Conservation (phyloP, 2,797 vertebrate species). For the Pseudocheirus occidentalis region DNA sequence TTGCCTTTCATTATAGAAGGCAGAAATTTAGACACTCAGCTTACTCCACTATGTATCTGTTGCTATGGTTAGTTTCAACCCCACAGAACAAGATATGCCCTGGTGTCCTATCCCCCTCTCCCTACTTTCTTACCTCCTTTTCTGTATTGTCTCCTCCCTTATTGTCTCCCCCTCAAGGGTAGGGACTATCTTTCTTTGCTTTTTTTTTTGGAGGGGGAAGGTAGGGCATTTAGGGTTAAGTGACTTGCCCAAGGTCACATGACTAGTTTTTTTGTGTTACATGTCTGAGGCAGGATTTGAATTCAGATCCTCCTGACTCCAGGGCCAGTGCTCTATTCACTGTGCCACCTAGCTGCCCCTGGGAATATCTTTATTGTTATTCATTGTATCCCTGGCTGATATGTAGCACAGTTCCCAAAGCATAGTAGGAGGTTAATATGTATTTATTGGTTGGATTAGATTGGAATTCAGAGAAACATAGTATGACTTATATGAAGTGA, state of each 20-base stretch:
- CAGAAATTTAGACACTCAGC: not conserved
- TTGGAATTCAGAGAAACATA: not conserved
- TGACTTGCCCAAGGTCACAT: no score
- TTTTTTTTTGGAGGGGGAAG: no score
- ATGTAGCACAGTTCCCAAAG: not conserved
- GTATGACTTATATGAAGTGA: not conserved
- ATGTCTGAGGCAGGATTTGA: no score
- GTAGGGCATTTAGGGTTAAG: no score
- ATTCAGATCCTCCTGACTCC: no score
- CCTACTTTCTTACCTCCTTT: not conserved
- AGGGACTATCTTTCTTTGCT: not conserved
- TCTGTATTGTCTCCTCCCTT: not conserved
- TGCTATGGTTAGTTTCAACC: not conserved
- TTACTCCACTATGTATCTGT: not conserved
- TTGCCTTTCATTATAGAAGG: not conserved
- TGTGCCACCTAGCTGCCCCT: no score
- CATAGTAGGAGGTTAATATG: not conserved
- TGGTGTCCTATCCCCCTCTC: not conserved
- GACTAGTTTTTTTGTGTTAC: no score
- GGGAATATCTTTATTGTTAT: not conserved
- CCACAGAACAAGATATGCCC: not conserved
- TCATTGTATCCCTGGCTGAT: not conserved
- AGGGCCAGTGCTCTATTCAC: no score
- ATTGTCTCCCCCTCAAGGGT: not conserved
- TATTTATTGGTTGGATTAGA: not conserved